Evolutionary conservation across 2,888 invertebrate genomes (phyloP).

Genomic region (Dasypogon diadema): DNA sequence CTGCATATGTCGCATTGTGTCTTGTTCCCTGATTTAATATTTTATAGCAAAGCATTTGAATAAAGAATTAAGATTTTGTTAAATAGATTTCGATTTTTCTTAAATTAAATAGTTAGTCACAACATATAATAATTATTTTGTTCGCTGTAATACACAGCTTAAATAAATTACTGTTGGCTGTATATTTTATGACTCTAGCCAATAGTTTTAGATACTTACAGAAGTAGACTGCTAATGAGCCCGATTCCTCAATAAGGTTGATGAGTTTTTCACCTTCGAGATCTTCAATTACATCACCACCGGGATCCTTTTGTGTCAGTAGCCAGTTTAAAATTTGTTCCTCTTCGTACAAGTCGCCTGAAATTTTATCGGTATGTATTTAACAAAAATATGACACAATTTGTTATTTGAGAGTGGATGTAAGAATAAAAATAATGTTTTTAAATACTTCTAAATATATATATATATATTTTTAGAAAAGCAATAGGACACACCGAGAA

Average conservation of each 20-base stretch:
- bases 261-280: slow-evolving; percentile 83
- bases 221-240: slow-evolving; percentile 90
- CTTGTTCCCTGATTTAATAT: slow-evolving; percentile 81
- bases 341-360: slow-evolving; percentile 88
- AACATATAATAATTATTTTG: slow-evolving; percentile 23
- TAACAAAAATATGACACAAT: too few relatives aligned
- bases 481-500: too few relatives aligned
- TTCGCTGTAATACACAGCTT: slow-evolving; percentile 15
- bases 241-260: slow-evolving; percentile 81
- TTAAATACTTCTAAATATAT: too few relatives aligned
- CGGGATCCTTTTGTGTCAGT: slow-evolving; percentile 90
- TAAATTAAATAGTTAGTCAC: slow-evolving; percentile 56
- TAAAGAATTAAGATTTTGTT: slow-evolving; percentile 52
- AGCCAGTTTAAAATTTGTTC: slow-evolving; percentile 91
- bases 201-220: slow-evolving; percentile 76
- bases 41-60: slow-evolving; percentile 50
- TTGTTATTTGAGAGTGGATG: too few relatives aligned
- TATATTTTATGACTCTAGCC: neutral
- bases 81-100: slow-evolving; percentile 53
- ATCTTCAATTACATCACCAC: slow-evolving; percentile 91
- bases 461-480: too few relatives aligned
- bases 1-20: slow-evolving; percentile 88
- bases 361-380: neutral
- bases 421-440: too few relatives aligned
- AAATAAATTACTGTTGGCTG: neutral